Evolutionary conservation across 2,113 vertebrate species (phyloP).

Genomic region (Prochilodus magdalenae): DNA sequence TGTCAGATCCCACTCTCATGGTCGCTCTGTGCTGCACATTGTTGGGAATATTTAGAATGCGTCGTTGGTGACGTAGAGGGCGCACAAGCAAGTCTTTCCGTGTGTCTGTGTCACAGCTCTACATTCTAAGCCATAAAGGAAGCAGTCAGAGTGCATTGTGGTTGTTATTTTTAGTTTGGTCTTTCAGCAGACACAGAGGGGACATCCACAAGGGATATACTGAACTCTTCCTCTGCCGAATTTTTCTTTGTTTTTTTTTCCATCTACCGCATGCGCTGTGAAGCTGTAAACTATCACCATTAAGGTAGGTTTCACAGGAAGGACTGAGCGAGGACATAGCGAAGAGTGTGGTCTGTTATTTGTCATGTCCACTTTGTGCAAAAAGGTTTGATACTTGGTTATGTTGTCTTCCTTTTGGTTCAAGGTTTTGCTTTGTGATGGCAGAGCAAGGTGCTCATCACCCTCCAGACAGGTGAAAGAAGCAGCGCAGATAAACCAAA

Average conservation of each 20-base stretch:
- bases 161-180: conserved; percentile 76
- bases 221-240: conserved; percentile 37
- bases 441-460: conserved; percentile 65
- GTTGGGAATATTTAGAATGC: conserved; percentile 57
- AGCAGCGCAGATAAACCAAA: not conserved
- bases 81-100: conserved; percentile 50
- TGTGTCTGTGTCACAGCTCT: conserved; percentile 58
- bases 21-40: conserved; percentile 1
- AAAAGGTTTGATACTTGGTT: conserved; percentile 41
- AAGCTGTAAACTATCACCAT: conserved; percentile 49
- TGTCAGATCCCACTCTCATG: not conserved
- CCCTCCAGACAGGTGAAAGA: conserved; percentile 63
- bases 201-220: conserved; percentile 59
- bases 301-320: conserved; percentile 57
- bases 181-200: conserved; percentile 59
- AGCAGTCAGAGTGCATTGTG: conserved; percentile 62
- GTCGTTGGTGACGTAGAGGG: conserved; percentile 40
- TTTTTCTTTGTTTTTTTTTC: conserved; percentile 45
- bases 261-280: conserved; percentile 29
- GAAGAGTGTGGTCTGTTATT: conserved; percentile 30
- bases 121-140: conserved; percentile 60
- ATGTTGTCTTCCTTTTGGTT: conserved; percentile 54
- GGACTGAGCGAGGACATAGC: conserved; percentile 22
- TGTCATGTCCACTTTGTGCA: conserved; percentile 56
- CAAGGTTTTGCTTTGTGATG: conserved; percentile 65